Conservation (phyloP, 2,113 vertebrate genomes). For the Polyodon spathula region DNA sequence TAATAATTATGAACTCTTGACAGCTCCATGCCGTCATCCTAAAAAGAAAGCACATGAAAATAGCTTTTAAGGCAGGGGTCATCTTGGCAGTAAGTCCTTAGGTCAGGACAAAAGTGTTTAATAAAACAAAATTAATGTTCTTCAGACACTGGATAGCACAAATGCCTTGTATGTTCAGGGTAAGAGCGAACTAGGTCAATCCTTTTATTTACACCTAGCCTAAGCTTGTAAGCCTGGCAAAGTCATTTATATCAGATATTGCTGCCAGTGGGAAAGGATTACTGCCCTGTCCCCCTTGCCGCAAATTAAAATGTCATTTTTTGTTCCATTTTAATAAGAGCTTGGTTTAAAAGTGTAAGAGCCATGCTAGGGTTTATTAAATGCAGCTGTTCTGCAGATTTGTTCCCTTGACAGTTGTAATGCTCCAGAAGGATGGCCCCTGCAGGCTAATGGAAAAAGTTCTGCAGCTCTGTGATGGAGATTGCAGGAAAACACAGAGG, state of each 20-base stretch:
- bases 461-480: background rate
- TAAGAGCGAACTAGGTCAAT: too few relatives aligned
- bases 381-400: background rate
- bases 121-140: too few relatives aligned
- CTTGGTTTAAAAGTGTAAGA: background rate
- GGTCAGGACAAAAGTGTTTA: too few relatives aligned
- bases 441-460: background rate
- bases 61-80: too few relatives aligned
- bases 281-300: background rate
- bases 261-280: background rate
- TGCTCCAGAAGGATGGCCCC: background rate
- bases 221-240: background rate
- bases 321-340: background rate
- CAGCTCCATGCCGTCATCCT: too few relatives aligned
- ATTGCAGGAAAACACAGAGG: slow-evolving; percentile 7
- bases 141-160: too few relatives aligned
- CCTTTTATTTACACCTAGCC: too few relatives aligned
- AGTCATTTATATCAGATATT: background rate
- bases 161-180: too few relatives aligned
- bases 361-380: background rate
- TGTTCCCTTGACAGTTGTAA: background rate
- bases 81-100: too few relatives aligned
- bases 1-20: too few relatives aligned
- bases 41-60: too few relatives aligned
- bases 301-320: background rate